phyloP scores from a whole-genome alignment of 1,140 invertebrate genomes.

The Drosophila takahashii region DNA sequence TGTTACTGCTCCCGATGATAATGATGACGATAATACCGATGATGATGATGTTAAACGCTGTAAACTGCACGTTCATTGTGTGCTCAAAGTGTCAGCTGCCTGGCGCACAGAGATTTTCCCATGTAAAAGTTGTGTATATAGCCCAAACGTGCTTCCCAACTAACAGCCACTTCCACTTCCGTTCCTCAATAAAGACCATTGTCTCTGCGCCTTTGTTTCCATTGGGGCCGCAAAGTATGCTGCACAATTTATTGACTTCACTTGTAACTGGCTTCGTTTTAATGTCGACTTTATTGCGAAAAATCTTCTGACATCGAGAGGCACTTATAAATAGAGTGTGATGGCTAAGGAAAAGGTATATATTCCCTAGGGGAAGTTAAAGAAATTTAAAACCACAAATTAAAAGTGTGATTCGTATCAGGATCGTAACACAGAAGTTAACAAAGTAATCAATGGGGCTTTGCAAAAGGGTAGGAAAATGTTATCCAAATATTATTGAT shows the following conservation, averaged over 20 bases:
- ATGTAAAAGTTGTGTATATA: conserved; percentile 31
- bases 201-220: conserved; percentile 22
- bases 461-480: no score
- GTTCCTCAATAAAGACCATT: conserved; percentile 42
- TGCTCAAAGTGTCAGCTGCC: conserved; percentile 63
- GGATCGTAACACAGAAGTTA: no score
- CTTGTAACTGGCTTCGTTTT: conserved; percentile 38
- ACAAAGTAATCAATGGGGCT: no score
- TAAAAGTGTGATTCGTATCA: no score
- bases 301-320: conserved; percentile 9
- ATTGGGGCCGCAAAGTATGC: conserved; percentile 64
- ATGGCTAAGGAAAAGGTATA: not conserved
- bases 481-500: no score
- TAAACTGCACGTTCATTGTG: conserved; percentile 72
- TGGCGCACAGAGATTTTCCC: not conserved
- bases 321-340: conserved; percentile 4
- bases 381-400: not conserved
- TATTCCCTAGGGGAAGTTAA: not conserved
- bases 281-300: conserved; percentile 28
- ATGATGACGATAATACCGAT: conserved; percentile 35
- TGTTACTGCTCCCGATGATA: conserved; percentile 24
- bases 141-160: conserved; percentile 60
- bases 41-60: conserved; percentile 51
- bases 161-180: conserved; percentile 76
- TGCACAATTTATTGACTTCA: conserved; percentile 66